phyloP scores from a whole-genome alignment of 2,888 invertebrate species.

The Drosophila pseudotakahashii region DNA sequence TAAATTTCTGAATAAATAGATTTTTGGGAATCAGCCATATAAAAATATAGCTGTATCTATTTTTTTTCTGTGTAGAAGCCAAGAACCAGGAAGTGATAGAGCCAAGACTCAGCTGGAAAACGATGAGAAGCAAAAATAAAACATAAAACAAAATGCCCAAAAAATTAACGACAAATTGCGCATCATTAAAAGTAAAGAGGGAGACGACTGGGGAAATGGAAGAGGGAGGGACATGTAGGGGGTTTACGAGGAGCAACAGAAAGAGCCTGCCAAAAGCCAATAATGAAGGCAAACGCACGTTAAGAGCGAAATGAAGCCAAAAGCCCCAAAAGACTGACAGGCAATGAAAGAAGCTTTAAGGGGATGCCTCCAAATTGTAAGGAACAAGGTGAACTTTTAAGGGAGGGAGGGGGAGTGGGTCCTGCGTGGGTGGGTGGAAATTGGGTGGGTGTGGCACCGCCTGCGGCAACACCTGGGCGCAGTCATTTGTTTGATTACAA shows the following conservation, averaged over 20 bases:
- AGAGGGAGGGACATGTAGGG: background rate
- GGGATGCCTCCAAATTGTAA: conserved; percentile 1
- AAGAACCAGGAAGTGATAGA: conserved; percentile 16
- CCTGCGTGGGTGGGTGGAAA: conserved; percentile 3
- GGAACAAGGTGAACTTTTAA: background rate
- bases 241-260: background rate
- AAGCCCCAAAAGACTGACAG: conserved; percentile 31
- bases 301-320: conserved; percentile 23
- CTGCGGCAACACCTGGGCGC: conserved; percentile 61
- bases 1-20: no score
- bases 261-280: conserved; percentile 54
- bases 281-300: conserved; percentile 57
- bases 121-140: conserved; percentile 52
- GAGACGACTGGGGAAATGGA: conserved; percentile 1
- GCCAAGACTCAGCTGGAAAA: conserved; percentile 52
- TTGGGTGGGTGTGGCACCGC: conserved; percentile 17
- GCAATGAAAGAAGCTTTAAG: conserved; percentile 31
- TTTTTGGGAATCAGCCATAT: background rate
- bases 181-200: conserved; percentile 70
- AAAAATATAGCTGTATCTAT: background rate
- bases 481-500: conserved; percentile 76
- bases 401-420: background rate
- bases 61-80: conserved; percentile 5
- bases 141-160: conserved; percentile 71
- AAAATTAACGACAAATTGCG: conserved; percentile 79